Evolutionary conservation across 1,140 invertebrate species (phyloP), one percentile per base, ranked within the genome.

Genomic region (Habropoda laboriosa): DNA sequence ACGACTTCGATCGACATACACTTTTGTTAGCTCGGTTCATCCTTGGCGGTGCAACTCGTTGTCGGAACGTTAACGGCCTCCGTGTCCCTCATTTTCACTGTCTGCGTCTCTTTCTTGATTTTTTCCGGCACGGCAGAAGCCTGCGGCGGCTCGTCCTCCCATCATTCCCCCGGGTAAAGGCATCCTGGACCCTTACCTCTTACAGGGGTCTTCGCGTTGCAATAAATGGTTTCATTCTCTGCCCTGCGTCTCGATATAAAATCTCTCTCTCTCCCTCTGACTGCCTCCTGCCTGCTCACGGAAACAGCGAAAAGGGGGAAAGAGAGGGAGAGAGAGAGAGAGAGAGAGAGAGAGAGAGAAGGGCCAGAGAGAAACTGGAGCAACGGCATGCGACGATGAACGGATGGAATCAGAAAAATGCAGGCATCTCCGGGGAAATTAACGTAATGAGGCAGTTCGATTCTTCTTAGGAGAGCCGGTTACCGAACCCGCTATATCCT

Each of bases 381-480:
- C 77, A 87, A 76, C 83, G 77, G n/a, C 66, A 72, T 35, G 60
- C 75, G 78, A 82, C 79, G 83, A 79, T 32, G 81, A 86, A 83
- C 77, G 83, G 77, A 88, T 83, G 86, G 82, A 89, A 89, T 88
- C 89, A 86, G 87, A 88, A 89, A 89, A 90, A 90, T 89, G 88
- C 89, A 85, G 79, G 78, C 83, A 90, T 90, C 89, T 90, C 89
- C 77, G 81, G 89, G 89, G 89, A 90, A 90, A 90, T 90, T 90
- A 90, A 89, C 86, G 89, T 90, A 90, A 90, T 90, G 89, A 90
- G 84, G 87, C 81, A 80, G 86, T 90, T 90, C 87, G 87, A 90
- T 90, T 83, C 84, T 84, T 88, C 80, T 76, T 74, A 32, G 35
- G 21, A 67, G 63, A 67, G 63, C 10, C 75, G 24, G 30, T 51